Percentiles rank a stretch among this genome's conserved stretches.
Conservation (phyloP, 2,888 invertebrate species). For the Coenonympha glycerion region DNA sequence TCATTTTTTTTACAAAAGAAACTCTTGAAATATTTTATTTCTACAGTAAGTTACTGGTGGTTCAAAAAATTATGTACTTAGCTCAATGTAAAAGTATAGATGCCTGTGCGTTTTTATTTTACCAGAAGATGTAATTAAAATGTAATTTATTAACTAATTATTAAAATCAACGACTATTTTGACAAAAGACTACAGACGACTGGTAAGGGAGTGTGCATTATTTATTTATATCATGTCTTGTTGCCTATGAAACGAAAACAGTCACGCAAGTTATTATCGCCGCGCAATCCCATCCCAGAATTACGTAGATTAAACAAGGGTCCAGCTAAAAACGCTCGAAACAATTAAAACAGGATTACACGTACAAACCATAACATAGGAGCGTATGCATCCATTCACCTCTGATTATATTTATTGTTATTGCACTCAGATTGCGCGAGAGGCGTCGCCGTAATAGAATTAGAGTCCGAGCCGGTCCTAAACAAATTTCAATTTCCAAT, state of each 20-base stretch:
- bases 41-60: too few species aligned
- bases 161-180: too few species aligned
- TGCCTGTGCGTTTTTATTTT: too few species aligned
- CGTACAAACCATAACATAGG: conserved; percentile 12
- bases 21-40: too few species aligned
- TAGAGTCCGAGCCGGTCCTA: conserved; percentile 64
- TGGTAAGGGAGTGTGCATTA: too few species aligned
- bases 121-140: too few species aligned
- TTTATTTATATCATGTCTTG: background rate
- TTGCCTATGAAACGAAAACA: background rate
- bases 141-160: too few species aligned
- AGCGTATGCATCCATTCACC: conserved; percentile 39
- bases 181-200: too few species aligned
- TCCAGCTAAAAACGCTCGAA: conserved; percentile 12
- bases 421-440: conserved; percentile 56
- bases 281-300: conserved; percentile 3
- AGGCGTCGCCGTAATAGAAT: conserved; percentile 63
- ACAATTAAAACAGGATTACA: conserved; percentile 22
- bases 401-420: conserved; percentile 63
- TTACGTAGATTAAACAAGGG: conserved; percentile 12
- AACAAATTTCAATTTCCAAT: conserved; percentile 76
- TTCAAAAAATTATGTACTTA: too few species aligned
- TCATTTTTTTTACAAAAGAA: too few species aligned
- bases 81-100: too few species aligned
- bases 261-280: conserved; percentile 7